phyloP scores from a whole-genome alignment of 2,113 vertebrate species.

The Rana temporaria region DNA sequence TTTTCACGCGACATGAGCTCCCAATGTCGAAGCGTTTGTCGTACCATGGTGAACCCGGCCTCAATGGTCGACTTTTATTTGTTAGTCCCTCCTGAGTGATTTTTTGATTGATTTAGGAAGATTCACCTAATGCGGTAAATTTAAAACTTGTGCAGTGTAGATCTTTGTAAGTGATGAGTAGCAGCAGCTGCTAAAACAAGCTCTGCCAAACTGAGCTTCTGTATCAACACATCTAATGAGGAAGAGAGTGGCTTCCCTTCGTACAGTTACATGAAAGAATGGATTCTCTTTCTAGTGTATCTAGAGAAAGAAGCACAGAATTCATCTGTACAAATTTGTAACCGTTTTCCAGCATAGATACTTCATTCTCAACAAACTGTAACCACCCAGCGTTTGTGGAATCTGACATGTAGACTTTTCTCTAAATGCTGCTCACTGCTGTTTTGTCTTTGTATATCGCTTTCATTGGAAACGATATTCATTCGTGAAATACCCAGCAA shows the following conservation, averaged over 20 bases:
- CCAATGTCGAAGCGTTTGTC: too few relatives aligned
- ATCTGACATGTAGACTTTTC: slow-evolving; percentile 22
- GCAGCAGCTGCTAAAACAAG: slow-evolving; percentile 19
- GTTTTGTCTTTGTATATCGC: neutral
- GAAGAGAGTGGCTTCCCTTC: neutral
- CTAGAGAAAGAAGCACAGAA: neutral
- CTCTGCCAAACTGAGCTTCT: slow-evolving; percentile 6
- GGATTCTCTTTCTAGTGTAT: neutral
- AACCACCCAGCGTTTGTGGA: neutral
- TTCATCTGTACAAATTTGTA: neutral
- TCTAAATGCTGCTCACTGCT: slow-evolving; percentile 10
- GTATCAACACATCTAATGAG: slow-evolving; percentile 27
- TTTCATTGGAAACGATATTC: slow-evolving; percentile 66
- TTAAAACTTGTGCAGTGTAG: slow-evolving; percentile 6
- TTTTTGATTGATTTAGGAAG: slow-evolving; percentile 22
- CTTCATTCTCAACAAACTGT: neutral
- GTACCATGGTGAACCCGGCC: too few relatives aligned
- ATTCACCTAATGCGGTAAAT: slow-evolving; percentile 26
- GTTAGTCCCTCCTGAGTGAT: neutral
- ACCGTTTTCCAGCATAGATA: neutral
- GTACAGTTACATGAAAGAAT: neutral
- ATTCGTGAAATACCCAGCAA: slow-evolving; percentile 69
- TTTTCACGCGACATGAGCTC: too few relatives aligned
- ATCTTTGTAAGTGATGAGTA: slow-evolving; percentile 29
- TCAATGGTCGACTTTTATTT: slow-evolving; percentile 5